Conservation (phyloP, 1,140 invertebrate species). For the Episyrphus balteatus region DNA sequence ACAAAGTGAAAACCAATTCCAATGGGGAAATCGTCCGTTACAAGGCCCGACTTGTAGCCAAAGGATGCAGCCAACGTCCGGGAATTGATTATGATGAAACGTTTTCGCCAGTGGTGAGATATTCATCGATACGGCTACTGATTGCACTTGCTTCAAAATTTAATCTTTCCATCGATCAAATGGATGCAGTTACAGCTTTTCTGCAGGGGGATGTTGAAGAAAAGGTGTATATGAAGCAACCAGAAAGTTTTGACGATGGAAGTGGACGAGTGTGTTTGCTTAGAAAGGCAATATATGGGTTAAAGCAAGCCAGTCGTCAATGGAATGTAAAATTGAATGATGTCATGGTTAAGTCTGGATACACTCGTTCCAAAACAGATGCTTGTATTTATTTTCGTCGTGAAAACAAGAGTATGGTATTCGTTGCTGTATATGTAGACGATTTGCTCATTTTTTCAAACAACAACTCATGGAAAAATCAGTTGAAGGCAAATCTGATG, state of each 20-base stretch:
- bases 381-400: too few species aligned
- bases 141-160: constrained; percentile 11
- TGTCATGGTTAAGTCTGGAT: constrained; percentile 8
- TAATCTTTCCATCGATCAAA: constrained; percentile 3
- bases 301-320: too few species aligned
- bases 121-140: constrained; percentile 18
- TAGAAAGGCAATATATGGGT: too few species aligned
- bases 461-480: constrained; percentile 4
- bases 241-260: too few species aligned
- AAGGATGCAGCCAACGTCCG: constrained; percentile 19
- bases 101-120: constrained; percentile 25
- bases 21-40: constrained; percentile 18
- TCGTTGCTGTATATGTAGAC: constrained; percentile 31
- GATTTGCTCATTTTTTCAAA: constrained; percentile 29
- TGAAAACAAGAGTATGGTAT: constrained; percentile 12
- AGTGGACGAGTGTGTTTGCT: too few species aligned
- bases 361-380: too few species aligned
- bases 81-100: constrained; percentile 32
- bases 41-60: constrained; percentile 34
- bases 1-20: constrained; percentile 22
- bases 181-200: constrained; percentile 3
- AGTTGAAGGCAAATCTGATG: constrained; percentile 2
- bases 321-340: constrained; percentile 20
- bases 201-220: constrained; percentile 5
- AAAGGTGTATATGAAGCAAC: constrained; percentile 8